Evolutionary conservation across 2,888 invertebrate species (phyloP).

Genomic region (Drosophila niveifrons): DNA sequence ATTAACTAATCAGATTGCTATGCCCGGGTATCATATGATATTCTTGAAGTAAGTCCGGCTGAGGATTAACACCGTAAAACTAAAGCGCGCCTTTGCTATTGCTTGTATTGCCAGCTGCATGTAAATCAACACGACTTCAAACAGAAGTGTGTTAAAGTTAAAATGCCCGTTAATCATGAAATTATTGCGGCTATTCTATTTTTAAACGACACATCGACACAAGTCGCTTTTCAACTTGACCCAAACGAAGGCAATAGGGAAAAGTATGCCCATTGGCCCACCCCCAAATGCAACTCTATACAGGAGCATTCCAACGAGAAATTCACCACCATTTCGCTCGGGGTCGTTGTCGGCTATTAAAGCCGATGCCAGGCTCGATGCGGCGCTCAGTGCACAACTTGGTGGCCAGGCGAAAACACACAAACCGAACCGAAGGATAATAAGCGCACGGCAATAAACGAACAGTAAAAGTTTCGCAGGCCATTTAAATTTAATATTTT

Average conservation of each 20-base stretch:
- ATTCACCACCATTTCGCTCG: constrained; percentile 60
- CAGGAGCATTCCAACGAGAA: constrained; percentile 37
- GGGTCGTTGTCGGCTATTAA: constrained; percentile 57
- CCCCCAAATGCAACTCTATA: constrained; percentile 9
- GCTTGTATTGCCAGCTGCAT: constrained; percentile 26
- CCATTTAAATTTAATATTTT: constrained; percentile 3
- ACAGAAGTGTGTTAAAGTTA: constrained; percentile 32
- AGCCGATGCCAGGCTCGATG: constrained; percentile 46
- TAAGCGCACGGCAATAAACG: constrained; percentile 15
- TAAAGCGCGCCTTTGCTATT: constrained; percentile 4
- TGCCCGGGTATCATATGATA: constrained; percentile 54
- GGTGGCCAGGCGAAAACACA: constrained; percentile 52
- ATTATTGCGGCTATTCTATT: constrained; percentile 47
- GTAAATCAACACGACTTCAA: constrained; percentile 67
- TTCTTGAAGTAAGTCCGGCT: constrained; percentile 62
- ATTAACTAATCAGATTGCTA: constrained; percentile 24
- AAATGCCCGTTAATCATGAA: constrained; percentile 60
- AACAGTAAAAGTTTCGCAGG: constrained; percentile 13
- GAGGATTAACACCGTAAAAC: constrained; percentile 56
- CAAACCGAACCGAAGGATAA: constrained; percentile 48
- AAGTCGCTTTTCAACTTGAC: constrained; percentile 63
- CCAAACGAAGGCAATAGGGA: constrained; percentile 43
- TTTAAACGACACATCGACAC: constrained; percentile 25
- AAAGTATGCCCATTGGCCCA: constrained; percentile 21
- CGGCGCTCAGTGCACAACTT: constrained; percentile 66